Evolutionary conservation across 1,140 invertebrate genomes (phyloP).

Genomic region (Pachypeltis micranthus): DNA sequence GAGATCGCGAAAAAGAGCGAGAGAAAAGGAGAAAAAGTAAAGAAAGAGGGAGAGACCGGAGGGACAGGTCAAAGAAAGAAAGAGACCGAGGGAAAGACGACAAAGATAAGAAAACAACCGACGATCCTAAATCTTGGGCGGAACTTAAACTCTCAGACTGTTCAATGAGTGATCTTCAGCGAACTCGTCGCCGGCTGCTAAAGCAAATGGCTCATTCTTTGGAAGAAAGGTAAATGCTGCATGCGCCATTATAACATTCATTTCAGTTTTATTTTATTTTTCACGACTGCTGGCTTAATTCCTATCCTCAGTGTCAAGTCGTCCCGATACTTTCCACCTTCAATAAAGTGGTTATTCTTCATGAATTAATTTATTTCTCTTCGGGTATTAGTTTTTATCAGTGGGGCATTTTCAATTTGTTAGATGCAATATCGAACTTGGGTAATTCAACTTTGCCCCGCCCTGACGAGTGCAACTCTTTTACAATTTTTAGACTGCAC

Average conservation of each 20-base stretch:
- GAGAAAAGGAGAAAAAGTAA: not conserved
- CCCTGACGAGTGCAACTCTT: no score
- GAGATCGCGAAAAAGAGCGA: not conserved
- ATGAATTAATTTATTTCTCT: no score
- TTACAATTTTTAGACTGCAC: no score
- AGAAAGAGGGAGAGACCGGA: not conserved
- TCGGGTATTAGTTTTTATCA: no score
- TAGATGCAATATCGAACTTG: no score
- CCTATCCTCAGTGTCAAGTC: no score
- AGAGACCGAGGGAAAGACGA: conserved; percentile 13
- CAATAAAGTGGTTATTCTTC: no score
- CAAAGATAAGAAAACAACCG: not conserved
- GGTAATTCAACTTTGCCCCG: no score
- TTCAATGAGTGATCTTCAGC: conserved; percentile 19
- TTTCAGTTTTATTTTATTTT: not conserved
- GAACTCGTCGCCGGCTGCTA: not conserved
- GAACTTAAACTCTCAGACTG: conserved; percentile 22
- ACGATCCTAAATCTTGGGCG: conserved; percentile 19
- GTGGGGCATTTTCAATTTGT: no score
- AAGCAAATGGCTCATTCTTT: not conserved
- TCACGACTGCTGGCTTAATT: no score
- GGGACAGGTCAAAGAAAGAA: conserved; percentile 2
- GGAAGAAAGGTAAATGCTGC: not conserved
- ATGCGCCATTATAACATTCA: not conserved
- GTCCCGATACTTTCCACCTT: no score